Conservation (phyloP, 2,797 vertebrate species). For the Apodemus agrarius region DNA sequence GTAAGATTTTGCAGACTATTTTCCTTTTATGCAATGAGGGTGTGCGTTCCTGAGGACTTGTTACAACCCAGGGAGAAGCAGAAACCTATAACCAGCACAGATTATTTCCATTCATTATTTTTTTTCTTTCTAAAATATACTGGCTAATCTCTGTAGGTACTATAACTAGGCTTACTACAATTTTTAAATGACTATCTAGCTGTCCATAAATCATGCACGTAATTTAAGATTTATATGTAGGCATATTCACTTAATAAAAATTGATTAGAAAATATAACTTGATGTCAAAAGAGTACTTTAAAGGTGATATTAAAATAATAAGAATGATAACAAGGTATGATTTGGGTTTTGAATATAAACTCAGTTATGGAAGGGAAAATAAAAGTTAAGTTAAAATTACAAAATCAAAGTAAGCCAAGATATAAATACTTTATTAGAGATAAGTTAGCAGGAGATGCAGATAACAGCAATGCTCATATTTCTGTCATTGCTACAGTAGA, state of each 20-base stretch:
- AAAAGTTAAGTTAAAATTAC: not conserved
- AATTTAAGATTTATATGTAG: slow-evolving; percentile 24
- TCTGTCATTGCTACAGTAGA: not conserved
- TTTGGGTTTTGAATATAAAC: not conserved
- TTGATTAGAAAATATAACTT: not conserved
- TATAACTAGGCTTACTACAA: slow-evolving; percentile 15
- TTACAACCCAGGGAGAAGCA: not conserved
- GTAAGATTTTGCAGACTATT: not conserved
- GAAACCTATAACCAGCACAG: not conserved
- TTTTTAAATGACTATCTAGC: slow-evolving; percentile 52
- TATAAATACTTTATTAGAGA: not conserved
- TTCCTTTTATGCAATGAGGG: not conserved
- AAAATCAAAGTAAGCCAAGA: slow-evolving; percentile 3
- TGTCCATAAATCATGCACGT: slow-evolving; percentile 3
- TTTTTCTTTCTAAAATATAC: not conserved
- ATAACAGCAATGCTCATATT: not conserved
- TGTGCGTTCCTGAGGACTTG: not conserved
- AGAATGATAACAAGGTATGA: not conserved
- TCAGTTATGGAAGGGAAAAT: not conserved
- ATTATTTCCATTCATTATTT: slow-evolving; percentile 3
- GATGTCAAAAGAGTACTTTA: not conserved
- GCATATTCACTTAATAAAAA: not conserved
- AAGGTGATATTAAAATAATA: not conserved
- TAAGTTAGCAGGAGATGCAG: not conserved
- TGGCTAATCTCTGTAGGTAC: not conserved